Evolutionary conservation across 1,140 invertebrate species (phyloP), one percentile per base, ranked within the genome.

Genomic region (Bombus waltoni): DNA sequence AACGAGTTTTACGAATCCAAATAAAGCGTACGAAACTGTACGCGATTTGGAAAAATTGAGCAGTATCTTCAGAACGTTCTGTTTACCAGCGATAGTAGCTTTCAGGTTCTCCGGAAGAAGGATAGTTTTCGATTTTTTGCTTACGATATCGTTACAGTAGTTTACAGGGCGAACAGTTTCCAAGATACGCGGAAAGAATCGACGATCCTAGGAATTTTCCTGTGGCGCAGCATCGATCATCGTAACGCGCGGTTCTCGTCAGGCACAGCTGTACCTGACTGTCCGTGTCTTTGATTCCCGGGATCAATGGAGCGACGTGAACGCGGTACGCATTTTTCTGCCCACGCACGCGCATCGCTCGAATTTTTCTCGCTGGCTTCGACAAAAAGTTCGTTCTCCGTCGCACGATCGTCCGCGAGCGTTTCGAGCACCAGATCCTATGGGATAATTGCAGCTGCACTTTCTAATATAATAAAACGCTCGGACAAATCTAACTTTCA

Each of bases 281-380:
- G 47, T n/a, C 44, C 83, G 80, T 5, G 47, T 71, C 78, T 90
- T 90, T 85, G 89, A 77, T 57, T 79, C 53, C 40, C 9, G 57
- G 87, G 83, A 87, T 92, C 91, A 87, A 92, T 92, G 89, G 86
- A 85, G 62, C 84, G 79, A 72, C 40, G 68, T 78, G 91, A 91
- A 89, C 82, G 89, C 83, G 88, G 81, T 88, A 83, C 75, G 82
- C 89, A 89, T 90, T 89, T 90, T 90, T 90, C 91, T 90, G 85
- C 90, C 91, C 91, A 92, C 90, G 88, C 88, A 42, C 73, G 83
- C 90, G 88, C 86, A 75, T 87, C 82, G 38, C 70, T 91, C 84
- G 62, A 83, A 91, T 88, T 89, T 81, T 86, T 77, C 74, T 88
- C 66, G 18, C 66, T 28, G 68, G 40, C 53, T 25, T 42, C 76